Percentiles rank a stretch among this genome's conserved stretches.
These are phyloP conservation scores for Gibbula magus DNA, from an alignment of 2,888 invertebrate species.

Conservation along the genomic window DNA sequence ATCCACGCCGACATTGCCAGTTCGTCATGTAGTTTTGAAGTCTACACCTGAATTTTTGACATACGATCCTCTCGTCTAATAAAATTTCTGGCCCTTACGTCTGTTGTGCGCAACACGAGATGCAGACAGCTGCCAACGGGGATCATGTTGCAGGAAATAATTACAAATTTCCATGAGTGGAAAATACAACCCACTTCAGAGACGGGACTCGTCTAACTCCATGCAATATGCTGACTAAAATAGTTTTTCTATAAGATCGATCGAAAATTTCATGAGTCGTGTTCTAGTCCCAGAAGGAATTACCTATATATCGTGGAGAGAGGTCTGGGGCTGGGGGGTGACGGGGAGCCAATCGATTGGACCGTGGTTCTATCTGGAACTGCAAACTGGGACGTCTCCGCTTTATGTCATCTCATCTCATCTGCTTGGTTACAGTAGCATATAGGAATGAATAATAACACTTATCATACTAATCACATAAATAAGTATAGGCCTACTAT, in stretches of 20 bases:
- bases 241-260: conserved; percentile 22
- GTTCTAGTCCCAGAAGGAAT: not conserved
- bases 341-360: too few relatives aligned
- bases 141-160: conserved; percentile 29
- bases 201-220: not conserved
- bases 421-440: too few relatives aligned
- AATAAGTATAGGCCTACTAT: too few relatives aligned
- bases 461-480: too few relatives aligned
- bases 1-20: not conserved
- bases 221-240: conserved; percentile 9
- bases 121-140: conserved; percentile 17
- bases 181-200: not conserved
- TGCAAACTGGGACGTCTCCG: too few relatives aligned
- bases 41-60: conserved; percentile 27
- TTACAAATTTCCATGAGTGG: conserved; percentile 32
- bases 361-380: too few relatives aligned
- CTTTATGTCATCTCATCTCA: too few relatives aligned
- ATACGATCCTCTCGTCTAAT: conserved; percentile 25
- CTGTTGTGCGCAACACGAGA: conserved; percentile 19
- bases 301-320: not conserved
- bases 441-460: too few relatives aligned
- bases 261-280: conserved; percentile 1
- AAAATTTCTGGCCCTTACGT: conserved; percentile 17
- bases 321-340: too few relatives aligned
- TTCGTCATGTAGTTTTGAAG: conserved; percentile 30